Conservation (phyloP, 2,797 vertebrate species). For the Stomatorhinus walkeri region DNA sequence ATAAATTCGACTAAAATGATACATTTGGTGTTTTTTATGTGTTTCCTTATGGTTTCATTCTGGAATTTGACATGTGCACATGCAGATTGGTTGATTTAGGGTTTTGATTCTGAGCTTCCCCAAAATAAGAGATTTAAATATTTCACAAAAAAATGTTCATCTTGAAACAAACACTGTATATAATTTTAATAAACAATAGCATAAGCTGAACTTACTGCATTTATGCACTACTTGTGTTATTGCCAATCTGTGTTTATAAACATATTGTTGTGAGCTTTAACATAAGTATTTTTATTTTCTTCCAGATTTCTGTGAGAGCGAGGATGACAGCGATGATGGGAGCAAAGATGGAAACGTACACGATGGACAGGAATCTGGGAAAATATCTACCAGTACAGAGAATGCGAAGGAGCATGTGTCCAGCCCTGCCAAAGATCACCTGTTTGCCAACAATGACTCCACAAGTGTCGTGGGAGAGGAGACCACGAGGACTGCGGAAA, state of each 20-base stretch:
- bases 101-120: not conserved
- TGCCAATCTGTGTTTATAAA: constrained; percentile 17
- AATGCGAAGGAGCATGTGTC: constrained; percentile 66
- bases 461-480: constrained; percentile 54
- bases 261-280: not conserved
- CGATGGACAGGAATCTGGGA: constrained; percentile 74
- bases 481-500: constrained; percentile 65
- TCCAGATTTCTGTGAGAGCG: constrained; percentile 84
- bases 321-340: constrained; percentile 88
- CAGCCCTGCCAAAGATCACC: constrained; percentile 60
- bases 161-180: not conserved
- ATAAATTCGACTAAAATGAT: not conserved
- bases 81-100: not conserved
- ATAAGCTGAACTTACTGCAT: not conserved
- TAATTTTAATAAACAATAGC: not conserved
- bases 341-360: constrained; percentile 79
- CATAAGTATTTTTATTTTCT: not conserved
- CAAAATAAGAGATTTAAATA: not conserved
- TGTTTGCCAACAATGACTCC: constrained; percentile 53
- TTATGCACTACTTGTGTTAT: not conserved
- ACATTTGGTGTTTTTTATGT: not conserved
- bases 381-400: constrained; percentile 84
- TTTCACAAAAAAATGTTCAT: not conserved
- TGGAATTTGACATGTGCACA: not conserved
- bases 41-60: not conserved